Base-by-base conservation (phyloP, 2,888 invertebrate genomes). In the Prosapia bicincta region DNA sequence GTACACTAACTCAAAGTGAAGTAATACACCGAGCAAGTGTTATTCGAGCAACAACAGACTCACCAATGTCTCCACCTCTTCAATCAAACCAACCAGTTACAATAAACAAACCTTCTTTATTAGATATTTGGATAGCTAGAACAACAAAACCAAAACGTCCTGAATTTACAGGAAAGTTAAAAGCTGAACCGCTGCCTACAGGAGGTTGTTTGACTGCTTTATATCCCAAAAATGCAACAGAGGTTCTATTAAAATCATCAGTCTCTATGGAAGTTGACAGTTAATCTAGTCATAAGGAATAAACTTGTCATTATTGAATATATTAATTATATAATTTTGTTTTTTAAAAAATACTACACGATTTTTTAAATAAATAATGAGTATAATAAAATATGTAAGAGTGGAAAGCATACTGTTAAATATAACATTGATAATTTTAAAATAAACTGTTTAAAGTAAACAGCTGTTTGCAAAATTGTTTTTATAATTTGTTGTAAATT, bases 51-150 rank as follows among this genome's bases (percentile, higher is more conserved):
- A 94, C 93, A 0, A 94, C 94, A 0, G 95, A 95, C 84, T 95
- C 95, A 0, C 95, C 95, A 0, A 89, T 95, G 84, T 95, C 95
- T 0, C 95, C 95, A 0, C 92, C 93, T 0, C 90, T 92, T 76
- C 77, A 79, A 28, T 68, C 79, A 25, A 26, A 20, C 7, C 71
- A 72, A 26, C 67, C 69, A 32, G 28, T 68, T 20, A 43, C 69
- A 24, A 75, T 78, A 15, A 76, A 78, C 5, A 75, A 77, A 23
- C 69, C 78, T 15, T 75, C 79, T 3, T 69, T 80, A 1, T 71
- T 79, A 66, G 80, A 77, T 66, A 79, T 78, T 23, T 80, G 78
- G 77, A 75, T 80, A 23, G 78, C 81, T 10, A 78, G 75, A 26
- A 78, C 76, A 71, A 78, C 78, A 76, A 72, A 77, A 26, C 72